Percentiles rank a stretch among this genome's conserved stretches.
These are phyloP conservation scores for Cephus pulcher DNA, from an alignment of 2,888 invertebrate species.

Conservation along the genomic window DNA sequence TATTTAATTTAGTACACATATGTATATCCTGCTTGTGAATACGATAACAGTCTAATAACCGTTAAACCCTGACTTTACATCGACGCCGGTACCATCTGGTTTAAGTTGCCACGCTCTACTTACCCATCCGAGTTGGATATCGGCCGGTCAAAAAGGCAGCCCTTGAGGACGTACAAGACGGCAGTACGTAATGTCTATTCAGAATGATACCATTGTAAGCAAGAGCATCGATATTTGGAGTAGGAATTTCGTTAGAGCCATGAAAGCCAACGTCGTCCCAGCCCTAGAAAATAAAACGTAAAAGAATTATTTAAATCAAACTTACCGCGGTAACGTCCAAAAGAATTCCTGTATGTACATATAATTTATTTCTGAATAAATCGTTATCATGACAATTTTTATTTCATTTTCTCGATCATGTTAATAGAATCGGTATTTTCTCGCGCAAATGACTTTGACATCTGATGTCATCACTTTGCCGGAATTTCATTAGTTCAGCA, in stretches of 20 bases:
- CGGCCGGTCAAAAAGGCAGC: slow-evolving; percentile 86
- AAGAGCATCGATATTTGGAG: slow-evolving; percentile 90
- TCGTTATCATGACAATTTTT: background rate
- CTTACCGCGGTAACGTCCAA: too few species aligned
- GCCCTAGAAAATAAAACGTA: slow-evolving; percentile 69
- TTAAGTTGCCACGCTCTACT: background rate
- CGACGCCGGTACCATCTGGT: background rate
- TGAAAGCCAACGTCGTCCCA: slow-evolving; percentile 94
- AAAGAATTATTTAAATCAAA: too few species aligned
- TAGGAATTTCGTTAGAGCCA: slow-evolving; percentile 87
- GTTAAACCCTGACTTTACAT: background rate
- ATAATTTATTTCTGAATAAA: too few species aligned
- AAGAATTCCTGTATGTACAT: too few species aligned
- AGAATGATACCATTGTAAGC: slow-evolving; percentile 87
- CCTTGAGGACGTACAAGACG: slow-evolving; percentile 88
- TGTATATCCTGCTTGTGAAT: background rate
- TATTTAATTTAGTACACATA: background rate
- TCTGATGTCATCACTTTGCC: slow-evolving; percentile 25
- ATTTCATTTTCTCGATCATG: background rate
- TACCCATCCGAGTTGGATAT: slow-evolving; percentile 81
- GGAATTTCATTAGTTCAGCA: slow-evolving; percentile 44
- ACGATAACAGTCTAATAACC: background rate
- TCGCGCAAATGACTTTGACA: background rate
- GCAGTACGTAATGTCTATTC: slow-evolving; percentile 87
- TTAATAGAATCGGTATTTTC: background rate